Evolutionary conservation across 2,888 invertebrate species (phyloP).

Genomic region (Marasmarcha lunaedactyla): DNA sequence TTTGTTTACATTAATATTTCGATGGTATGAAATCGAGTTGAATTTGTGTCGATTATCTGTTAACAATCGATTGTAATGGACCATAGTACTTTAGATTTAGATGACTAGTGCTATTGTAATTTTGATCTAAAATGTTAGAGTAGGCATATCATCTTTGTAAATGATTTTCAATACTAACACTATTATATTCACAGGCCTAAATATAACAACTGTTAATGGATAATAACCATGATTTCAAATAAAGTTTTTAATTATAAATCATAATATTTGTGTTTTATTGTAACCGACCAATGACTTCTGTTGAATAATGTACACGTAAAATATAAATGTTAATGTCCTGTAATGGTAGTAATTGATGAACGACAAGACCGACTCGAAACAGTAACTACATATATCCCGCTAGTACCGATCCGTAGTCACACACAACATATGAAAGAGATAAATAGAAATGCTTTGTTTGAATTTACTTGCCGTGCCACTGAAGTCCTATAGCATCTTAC

Average conservation of each 20-base stretch:
- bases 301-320: background rate
- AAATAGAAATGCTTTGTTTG: no score
- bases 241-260: constrained; percentile 49
- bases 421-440: no score
- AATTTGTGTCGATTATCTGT: constrained; percentile 66
- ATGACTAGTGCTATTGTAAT: constrained; percentile 11
- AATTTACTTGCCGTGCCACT: no score
- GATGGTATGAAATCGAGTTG: constrained; percentile 38
- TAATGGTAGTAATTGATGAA: no score
- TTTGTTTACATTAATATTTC: constrained; percentile 60
- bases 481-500: no score
- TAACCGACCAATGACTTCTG: background rate
- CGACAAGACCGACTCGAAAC: no score
- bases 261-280: constrained; percentile 18
- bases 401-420: no score
- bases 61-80: constrained; percentile 30
- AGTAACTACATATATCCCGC: no score
- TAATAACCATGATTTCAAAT: constrained; percentile 68
- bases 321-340: no score
- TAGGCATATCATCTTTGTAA: constrained; percentile 64
- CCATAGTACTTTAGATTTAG: constrained; percentile 12
- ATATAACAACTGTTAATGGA: constrained; percentile 64
- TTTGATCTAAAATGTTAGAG: constrained; percentile 17
- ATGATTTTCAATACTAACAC: constrained; percentile 47
- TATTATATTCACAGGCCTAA: constrained; percentile 60